These are phyloP conservation scores for Palythoa grandiflora DNA, from an alignment of 92 coral and sea anemone genomes.

Conservation along the genomic window DNA sequence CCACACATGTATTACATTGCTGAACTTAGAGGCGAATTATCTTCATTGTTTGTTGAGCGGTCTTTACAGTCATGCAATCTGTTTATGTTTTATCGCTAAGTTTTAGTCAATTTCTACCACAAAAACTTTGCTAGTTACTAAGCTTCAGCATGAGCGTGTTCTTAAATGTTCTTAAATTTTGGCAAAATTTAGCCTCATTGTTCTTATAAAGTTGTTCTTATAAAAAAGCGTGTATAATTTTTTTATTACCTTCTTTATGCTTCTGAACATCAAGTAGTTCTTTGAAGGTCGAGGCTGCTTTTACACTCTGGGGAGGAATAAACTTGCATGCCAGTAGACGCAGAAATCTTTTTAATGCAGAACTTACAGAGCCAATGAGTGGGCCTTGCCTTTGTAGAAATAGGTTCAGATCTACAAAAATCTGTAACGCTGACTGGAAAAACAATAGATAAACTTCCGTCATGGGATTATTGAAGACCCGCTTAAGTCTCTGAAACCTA, in stretches of 20 bases:
- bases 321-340: slow-evolving; percentile 62
- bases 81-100: too few species aligned
- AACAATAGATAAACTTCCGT: slow-evolving; percentile 71
- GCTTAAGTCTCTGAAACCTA: slow-evolving; percentile 59
- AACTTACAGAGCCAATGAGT: slow-evolving; percentile 66
- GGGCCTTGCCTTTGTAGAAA: slow-evolving; percentile 75
- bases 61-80: too few species aligned
- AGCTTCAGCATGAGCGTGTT: too few species aligned
- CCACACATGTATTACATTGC: too few species aligned
- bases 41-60: too few species aligned
- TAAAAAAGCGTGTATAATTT: too few species aligned
- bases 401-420: slow-evolving; percentile 64
- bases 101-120: too few species aligned
- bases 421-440: slow-evolving; percentile 62
- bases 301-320: slow-evolving; percentile 52
- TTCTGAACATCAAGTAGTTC: slow-evolving; percentile 67
- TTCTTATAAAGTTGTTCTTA: too few species aligned
- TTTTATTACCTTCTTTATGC: slow-evolving; percentile 54
- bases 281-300: slow-evolving; percentile 43
- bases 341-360: slow-evolving; percentile 58
- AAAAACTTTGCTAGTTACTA: too few species aligned
- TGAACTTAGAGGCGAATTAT: too few species aligned
- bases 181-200: too few species aligned
- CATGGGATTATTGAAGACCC: slow-evolving; percentile 64
- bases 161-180: too few species aligned